Evolutionary conservation across 1,140 invertebrate species (phyloP).

Genomic region (Zaprionus taronus): DNA sequence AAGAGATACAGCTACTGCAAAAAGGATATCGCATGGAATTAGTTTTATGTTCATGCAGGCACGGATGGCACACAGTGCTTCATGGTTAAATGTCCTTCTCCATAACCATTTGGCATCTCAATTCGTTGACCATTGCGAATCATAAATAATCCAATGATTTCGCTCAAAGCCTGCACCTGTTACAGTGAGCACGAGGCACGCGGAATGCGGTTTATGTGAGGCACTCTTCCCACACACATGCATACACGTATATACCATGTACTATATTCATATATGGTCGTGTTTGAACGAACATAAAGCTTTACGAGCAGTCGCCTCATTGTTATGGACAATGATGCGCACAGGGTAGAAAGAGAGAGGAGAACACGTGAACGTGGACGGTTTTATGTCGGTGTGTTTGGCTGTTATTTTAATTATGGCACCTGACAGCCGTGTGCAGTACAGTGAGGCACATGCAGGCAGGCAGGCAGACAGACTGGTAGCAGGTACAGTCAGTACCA

Average conservation of each 20-base stretch:
- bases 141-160: slow-evolving; percentile 80
- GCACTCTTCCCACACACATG: slow-evolving; percentile 8
- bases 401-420: slow-evolving; percentile 72
- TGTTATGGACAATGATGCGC: slow-evolving; percentile 74
- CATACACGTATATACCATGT: not conserved
- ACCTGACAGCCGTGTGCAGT: slow-evolving; percentile 20
- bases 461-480: too few species aligned
- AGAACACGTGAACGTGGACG: slow-evolving; percentile 28
- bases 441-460: slow-evolving; percentile 25
- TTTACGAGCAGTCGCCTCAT: slow-evolving; percentile 58
- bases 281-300: slow-evolving; percentile 51
- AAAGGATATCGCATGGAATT: not conserved
- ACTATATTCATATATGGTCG: slow-evolving; percentile 8
- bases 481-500: slow-evolving; percentile 60
- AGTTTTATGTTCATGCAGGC: not conserved
- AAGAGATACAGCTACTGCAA: not conserved
- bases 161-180: slow-evolving; percentile 66
- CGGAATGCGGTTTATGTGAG: slow-evolving; percentile 35
- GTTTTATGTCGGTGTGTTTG: slow-evolving; percentile 36
- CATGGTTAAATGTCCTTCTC: slow-evolving; percentile 12
- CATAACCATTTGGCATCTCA: slow-evolving; percentile 61
- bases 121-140: slow-evolving; percentile 69
- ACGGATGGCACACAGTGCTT: not conserved
- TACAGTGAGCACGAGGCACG: slow-evolving; percentile 22
- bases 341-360: slow-evolving; percentile 13